phyloP scores from a whole-genome alignment of 2,113 vertebrate species.

The Pachyramphus minor region DNA sequence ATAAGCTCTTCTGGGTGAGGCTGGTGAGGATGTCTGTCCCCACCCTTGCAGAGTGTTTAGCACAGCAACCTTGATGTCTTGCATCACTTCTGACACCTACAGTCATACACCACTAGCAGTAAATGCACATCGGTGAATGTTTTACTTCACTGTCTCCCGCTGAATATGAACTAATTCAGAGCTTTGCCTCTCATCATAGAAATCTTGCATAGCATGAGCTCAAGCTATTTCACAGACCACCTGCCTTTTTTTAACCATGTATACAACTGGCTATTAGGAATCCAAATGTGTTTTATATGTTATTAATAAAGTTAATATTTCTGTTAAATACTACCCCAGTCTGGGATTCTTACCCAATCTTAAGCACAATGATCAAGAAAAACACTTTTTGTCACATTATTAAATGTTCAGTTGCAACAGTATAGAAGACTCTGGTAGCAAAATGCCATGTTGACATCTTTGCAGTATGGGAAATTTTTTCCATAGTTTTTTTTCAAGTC shows the following conservation, averaged over 20 bases:
- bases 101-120: neutral
- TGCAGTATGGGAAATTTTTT: neutral
- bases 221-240: neutral
- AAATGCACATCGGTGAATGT: neutral
- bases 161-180: neutral
- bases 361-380: neutral
- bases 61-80: neutral
- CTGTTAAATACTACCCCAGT: neutral
- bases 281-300: neutral
- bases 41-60: neutral
- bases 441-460: conserved; percentile 16
- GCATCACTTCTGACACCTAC: neutral
- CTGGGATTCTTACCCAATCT: neutral
- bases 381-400: neutral
- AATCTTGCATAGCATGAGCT: neutral
- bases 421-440: neutral
- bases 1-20: neutral
- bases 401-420: neutral
- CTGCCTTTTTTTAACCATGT: neutral
- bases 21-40: neutral
- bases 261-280: neutral
- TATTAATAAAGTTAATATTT: conserved; percentile 39
- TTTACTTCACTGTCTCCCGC: neutral
- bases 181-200: neutral
- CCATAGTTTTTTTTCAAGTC: neutral